Evolutionary conservation across 2,888 invertebrate genomes (phyloP), one percentile per base, ranked within the genome.

Genomic region (Chloroclysta siterata): DNA sequence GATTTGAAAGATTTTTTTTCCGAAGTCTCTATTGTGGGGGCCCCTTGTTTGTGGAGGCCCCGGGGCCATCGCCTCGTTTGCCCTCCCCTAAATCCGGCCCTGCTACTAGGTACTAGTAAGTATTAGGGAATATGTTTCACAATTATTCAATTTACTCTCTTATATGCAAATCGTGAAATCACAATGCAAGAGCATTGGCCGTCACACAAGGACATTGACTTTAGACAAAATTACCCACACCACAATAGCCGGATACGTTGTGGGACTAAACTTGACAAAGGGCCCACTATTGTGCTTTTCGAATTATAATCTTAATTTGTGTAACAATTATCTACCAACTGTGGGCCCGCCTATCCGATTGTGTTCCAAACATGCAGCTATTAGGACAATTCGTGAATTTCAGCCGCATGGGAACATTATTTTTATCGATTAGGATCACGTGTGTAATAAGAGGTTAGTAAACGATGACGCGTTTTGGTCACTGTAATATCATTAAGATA

Each of bases 211-310:
- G 63, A 53, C 67, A 59, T 53, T 67, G 61, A 61, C 63, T 64
- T 64, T 28, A 58, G 44, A 47, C 42, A 44, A 61, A 55, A 55
- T 60, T 51, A 54, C 41, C 61, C 48, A 53, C 44, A 56, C 15
- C n/a, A 71, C 68, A 70, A 68, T 66, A 51, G 52, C 63, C 66
- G 69, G 68, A 68, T 65, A 39, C 22, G 41, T 62, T 60, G 60
- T 55, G 57, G 56, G 60, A 65, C 55, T 22, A 48, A 48, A 36
- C 56, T 33, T 22, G 46, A 50, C 63, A 66, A 48, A 58, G 62
- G 62, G 63, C 60, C 55, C 41, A 53, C 64, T 66, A 63, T 65
- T 63, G 61, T 68, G 28, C 41, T 22, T 61, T 57, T 47, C 42
- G 39, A 50, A 65, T 64, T 65, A 58, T 55, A 58, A 65, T 65